A percentile compares a stretch with the other conserved stretches of the same genome.
Conservation (phyloP, 2,888 invertebrate species). For the Mesopsocus fuscifrons region DNA sequence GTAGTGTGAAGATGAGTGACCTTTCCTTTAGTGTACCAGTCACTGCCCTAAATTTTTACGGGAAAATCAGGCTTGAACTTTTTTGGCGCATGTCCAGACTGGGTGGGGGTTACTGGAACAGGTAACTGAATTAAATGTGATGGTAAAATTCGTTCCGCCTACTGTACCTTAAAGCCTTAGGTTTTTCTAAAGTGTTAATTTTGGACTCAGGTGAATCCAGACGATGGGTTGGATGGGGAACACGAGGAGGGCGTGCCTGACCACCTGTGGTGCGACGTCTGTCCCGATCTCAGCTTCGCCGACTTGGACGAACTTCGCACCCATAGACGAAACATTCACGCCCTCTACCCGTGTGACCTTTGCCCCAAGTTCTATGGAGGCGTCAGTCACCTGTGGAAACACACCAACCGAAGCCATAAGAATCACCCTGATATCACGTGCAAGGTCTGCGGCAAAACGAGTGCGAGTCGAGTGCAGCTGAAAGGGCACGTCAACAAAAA, state of each 20-base stretch:
- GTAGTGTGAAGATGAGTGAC: no score
- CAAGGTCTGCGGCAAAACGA: conserved; percentile 34
- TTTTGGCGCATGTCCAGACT: no score
- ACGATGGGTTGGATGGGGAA: conserved; percentile 2
- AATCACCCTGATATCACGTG: conserved; percentile 39
- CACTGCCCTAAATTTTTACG: no score
- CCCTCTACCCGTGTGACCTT: conserved; percentile 36
- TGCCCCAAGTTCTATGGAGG: conserved; percentile 39
- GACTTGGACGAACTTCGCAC: conserved; percentile 31
- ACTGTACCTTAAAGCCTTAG: no score
- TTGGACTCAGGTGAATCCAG: no score
- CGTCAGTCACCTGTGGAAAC: conserved; percentile 33
- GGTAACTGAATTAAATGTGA: no score
- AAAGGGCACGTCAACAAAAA: conserved; percentile 35
- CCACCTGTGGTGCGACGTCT: conserved; percentile 17
- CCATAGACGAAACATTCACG: conserved; percentile 31
- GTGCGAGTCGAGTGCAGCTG: conserved; percentile 35
- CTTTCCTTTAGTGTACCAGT: no score
- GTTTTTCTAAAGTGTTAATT: no score
- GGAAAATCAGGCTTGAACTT: no score
- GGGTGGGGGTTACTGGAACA: no score
- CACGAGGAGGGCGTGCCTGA: conserved; percentile 8
- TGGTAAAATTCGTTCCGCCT: no score
- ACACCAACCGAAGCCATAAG: conserved; percentile 36
- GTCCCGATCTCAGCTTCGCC: conserved; percentile 23